Conservation (phyloP, 2,113 vertebrate species). For the Mola mola region DNA sequence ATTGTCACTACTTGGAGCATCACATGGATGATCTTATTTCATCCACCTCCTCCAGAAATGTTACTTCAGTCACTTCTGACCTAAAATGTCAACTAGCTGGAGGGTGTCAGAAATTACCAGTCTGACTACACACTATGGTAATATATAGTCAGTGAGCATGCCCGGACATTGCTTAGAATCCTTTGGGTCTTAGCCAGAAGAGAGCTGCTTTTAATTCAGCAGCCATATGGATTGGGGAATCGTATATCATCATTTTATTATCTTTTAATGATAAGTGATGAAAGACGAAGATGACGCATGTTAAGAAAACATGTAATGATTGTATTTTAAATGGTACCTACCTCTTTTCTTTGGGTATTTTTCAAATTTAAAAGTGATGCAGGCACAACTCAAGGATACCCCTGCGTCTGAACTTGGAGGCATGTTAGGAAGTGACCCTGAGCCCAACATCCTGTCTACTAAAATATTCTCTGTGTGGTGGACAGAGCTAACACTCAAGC, state of each 20-base stretch:
- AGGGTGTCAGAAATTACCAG: constrained; percentile 6
- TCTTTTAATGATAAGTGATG: constrained; percentile 3
- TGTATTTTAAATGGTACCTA: neutral
- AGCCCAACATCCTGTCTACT: constrained; percentile 38
- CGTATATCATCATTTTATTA: too few relatives aligned
- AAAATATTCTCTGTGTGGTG: constrained; percentile 35
- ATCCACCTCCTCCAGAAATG: constrained; percentile 9
- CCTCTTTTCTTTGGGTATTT: neutral
- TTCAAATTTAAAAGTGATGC: constrained; percentile 6
- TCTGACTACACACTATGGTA: constrained; percentile 17
- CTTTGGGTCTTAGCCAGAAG: too few relatives aligned
- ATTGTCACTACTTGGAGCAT: too few relatives aligned
- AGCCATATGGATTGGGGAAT: too few relatives aligned
- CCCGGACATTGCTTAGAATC: constrained; percentile 2
- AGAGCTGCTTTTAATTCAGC: too few relatives aligned
- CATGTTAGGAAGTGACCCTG: constrained; percentile 45
- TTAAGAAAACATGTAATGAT: neutral
- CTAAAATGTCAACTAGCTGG: constrained; percentile 13
- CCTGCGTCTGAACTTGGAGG: constrained; percentile 14
- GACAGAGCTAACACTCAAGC: constrained; percentile 6
- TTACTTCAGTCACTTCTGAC: constrained; percentile 22
- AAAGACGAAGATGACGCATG: neutral
- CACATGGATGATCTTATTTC: neutral
- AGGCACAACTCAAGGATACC: constrained; percentile 29
- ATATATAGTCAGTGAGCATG: constrained; percentile 11